A percentile compares a stretch with the other conserved stretches of the same genome.
phyloP scores from a whole-genome alignment of 2,888 invertebrate species.

The Trichacis sp. region DNA sequence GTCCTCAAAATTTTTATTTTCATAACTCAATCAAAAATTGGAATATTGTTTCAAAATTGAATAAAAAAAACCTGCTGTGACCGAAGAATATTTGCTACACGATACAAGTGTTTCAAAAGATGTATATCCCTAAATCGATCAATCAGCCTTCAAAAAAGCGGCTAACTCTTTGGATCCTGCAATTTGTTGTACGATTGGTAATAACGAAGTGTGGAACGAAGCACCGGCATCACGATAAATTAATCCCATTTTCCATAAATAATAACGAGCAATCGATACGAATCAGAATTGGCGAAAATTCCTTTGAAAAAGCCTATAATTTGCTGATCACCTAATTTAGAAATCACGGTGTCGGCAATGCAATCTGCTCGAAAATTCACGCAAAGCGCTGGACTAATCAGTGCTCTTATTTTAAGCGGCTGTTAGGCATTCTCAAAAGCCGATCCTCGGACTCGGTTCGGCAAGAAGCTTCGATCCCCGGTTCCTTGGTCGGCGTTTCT shows the following conservation, averaged over 20 bases:
- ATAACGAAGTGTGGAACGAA: neutral
- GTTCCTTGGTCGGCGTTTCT: conserved; percentile 37
- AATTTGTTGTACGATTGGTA: neutral
- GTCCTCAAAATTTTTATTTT: no score
- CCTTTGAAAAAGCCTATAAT: neutral
- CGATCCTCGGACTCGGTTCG: neutral
- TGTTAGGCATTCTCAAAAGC: conserved; percentile 5
- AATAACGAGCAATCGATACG: conserved; percentile 4
- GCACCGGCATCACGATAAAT: neutral
- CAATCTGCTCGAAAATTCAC: conserved; percentile 5
- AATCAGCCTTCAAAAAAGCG: no score
- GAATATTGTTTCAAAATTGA: no score
- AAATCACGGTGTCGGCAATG: conserved; percentile 8
- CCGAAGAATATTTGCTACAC: no score
- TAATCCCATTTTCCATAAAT: conserved; percentile 7
- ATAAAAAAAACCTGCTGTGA: no score
- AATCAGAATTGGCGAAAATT: conserved; percentile 1
- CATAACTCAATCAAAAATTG: no score
- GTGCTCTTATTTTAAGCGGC: conserved; percentile 10
- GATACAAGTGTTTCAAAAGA: no score
- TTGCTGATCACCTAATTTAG: conserved; percentile 7
- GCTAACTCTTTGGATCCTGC: no score
- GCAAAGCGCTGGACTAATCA: neutral
- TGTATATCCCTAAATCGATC: no score
- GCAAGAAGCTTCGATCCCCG: neutral